Conservation (phyloP, 2,113 vertebrate species). For the Siphamia tubifer region DNA sequence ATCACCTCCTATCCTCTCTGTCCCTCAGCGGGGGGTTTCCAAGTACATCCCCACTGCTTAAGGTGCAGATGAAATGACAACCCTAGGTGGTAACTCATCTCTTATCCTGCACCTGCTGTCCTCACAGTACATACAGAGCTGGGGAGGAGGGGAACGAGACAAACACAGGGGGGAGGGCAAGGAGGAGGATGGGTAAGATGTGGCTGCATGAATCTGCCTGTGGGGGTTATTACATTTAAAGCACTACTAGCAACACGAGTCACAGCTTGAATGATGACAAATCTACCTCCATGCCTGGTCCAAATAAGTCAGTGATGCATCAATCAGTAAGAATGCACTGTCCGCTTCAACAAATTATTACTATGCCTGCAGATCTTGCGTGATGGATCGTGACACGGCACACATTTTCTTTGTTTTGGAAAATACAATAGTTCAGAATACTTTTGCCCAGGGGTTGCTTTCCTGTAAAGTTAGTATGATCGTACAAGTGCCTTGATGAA, state of each 20-base stretch:
- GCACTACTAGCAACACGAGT: slow-evolving; percentile 16
- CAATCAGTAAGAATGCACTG: not conserved
- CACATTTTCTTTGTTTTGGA: not conserved
- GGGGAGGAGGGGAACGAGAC: not conserved
- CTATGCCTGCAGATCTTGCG: slow-evolving; percentile 1
- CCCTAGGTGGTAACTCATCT: slow-evolving; percentile 54
- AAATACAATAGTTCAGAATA: not conserved
- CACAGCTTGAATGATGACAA: slow-evolving; percentile 27
- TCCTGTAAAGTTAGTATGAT: no score
- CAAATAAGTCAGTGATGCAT: slow-evolving; percentile 4
- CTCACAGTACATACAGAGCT: not conserved
- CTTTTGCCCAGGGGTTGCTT: not conserved
- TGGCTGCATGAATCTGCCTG: slow-evolving; percentile 25
- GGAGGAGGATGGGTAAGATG: slow-evolving; percentile 5
- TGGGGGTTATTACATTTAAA: slow-evolving; percentile 46
- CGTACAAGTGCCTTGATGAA: no score
- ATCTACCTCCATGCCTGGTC: not conserved
- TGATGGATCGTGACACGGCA: slow-evolving; percentile 12
- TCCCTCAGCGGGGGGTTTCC: slow-evolving; percentile 10
- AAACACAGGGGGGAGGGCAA: not conserved
- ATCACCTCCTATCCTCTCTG: slow-evolving; percentile 27
- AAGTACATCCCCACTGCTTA: slow-evolving; percentile 15
- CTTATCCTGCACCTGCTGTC: slow-evolving; percentile 55
- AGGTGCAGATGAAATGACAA: slow-evolving; percentile 57
- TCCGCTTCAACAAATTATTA: not conserved